A percentile compares a stretch with the other conserved stretches of the same genome.
Conservation (phyloP, 2,888 invertebrate species). For the Temnothorax unifasciatus region DNA sequence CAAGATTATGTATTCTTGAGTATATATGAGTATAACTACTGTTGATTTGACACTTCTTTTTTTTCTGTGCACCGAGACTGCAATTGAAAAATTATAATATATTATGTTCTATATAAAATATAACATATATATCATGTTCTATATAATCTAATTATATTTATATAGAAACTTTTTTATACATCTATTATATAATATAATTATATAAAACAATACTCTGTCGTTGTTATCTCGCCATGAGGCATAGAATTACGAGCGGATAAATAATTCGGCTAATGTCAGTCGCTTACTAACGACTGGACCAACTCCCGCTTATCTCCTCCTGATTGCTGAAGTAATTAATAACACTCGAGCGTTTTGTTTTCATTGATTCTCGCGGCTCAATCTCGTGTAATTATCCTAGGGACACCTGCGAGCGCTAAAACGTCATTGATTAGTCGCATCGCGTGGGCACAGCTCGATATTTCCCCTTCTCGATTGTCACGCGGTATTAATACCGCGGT, state of each 20-base stretch:
- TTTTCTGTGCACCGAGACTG: no score
- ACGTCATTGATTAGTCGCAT: constrained; percentile 21
- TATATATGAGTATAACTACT: no score
- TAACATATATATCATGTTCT: no score
- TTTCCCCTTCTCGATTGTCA: constrained; percentile 30
- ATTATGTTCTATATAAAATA: no score
- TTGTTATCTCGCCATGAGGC: neutral
- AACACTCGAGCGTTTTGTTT: neutral
- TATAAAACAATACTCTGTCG: neutral
- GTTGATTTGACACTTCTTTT: no score
- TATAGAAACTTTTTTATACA: no score
- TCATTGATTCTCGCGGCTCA: neutral
- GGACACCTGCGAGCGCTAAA: neutral
- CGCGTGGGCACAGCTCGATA: constrained; percentile 35
- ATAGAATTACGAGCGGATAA: neutral
- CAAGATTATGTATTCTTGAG: no score
- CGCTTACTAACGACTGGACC: neutral
- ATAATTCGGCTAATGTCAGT: neutral
- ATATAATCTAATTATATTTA: no score
- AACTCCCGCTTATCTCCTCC: neutral
- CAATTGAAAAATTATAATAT: neutral
- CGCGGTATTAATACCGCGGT: constrained; percentile 33
- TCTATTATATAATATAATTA: neutral
- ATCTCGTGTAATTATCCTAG: constrained; percentile 16
- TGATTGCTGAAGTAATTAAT: neutral